Evolutionary conservation across 35 echinoderm and acorn worm species (phyloP).

Genomic region (Heliocidaris tuberculata): DNA sequence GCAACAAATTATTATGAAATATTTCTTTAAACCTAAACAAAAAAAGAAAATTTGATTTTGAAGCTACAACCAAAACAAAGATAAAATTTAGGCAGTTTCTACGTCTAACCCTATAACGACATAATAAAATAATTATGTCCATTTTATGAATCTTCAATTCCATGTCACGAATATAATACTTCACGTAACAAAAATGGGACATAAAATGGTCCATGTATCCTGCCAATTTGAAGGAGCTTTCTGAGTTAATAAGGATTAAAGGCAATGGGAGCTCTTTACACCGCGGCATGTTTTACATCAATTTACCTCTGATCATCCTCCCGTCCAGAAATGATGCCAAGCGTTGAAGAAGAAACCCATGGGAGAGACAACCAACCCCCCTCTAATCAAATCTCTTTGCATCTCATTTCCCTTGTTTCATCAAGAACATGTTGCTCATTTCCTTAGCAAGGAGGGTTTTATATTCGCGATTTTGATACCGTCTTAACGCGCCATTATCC

Average conservation of each 20-base stretch:
- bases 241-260: neutral
- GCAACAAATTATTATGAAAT: too few relatives aligned
- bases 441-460: neutral
- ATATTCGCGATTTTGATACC: slow-evolving; percentile 17
- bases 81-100: too few relatives aligned
- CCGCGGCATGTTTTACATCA: neutral
- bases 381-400: neutral
- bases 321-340: neutral
- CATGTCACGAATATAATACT: too few relatives aligned
- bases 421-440: neutral
- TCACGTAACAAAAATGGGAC: neutral
- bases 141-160: too few relatives aligned
- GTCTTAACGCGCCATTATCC: neutral
- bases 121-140: too few relatives aligned
- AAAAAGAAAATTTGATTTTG: too few relatives aligned
- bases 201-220: neutral
- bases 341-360: neutral
- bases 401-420: neutral
- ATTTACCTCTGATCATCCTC: neutral
- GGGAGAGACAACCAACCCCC: neutral
- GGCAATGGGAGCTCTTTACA: neutral
- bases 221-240: neutral
- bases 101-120: too few relatives aligned
- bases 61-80: too few relatives aligned
- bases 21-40: too few relatives aligned